Conservation (phyloP, 2,113 vertebrate species). For the Antigone vipio region DNA sequence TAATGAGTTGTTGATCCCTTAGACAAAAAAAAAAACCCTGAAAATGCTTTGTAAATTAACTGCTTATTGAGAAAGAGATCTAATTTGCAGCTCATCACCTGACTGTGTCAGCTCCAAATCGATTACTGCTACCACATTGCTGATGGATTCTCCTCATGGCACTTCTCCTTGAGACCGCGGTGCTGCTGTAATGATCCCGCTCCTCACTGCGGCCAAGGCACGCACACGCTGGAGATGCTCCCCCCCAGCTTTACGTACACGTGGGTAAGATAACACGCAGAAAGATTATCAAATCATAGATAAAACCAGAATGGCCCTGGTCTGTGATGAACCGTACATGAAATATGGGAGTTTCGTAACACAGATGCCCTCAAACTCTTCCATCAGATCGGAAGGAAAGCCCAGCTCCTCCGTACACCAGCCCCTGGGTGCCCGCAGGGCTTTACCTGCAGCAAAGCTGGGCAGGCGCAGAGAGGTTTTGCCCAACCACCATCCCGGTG, state of each 20-base stretch:
- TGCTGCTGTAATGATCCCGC: neutral
- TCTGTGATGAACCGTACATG: neutral
- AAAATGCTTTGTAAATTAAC: neutral
- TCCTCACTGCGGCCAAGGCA: neutral
- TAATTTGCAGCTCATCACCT: neutral
- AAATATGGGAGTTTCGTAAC: neutral
- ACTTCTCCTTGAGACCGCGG: neutral
- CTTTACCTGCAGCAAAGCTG: neutral
- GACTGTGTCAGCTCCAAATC: neutral
- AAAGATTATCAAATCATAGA: neutral
- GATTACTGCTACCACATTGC: neutral
- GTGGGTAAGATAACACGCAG: too few relatives aligned
- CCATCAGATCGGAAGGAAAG: neutral
- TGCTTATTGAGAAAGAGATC: neutral
- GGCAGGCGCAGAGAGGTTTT: neutral
- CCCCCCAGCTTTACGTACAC: neutral
- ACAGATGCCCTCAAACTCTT: neutral
- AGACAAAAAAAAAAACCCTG: neutral
- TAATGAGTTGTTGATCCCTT: neutral
- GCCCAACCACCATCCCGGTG: neutral
- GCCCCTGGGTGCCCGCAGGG: neutral
- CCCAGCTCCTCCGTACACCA: neutral
- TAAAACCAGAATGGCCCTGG: neutral
- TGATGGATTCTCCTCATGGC: neutral
- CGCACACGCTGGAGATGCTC: fast-evolving